These are phyloP conservation scores for Clinocottus analis DNA, from an alignment of 2,113 vertebrate species.

Conservation along the genomic window DNA sequence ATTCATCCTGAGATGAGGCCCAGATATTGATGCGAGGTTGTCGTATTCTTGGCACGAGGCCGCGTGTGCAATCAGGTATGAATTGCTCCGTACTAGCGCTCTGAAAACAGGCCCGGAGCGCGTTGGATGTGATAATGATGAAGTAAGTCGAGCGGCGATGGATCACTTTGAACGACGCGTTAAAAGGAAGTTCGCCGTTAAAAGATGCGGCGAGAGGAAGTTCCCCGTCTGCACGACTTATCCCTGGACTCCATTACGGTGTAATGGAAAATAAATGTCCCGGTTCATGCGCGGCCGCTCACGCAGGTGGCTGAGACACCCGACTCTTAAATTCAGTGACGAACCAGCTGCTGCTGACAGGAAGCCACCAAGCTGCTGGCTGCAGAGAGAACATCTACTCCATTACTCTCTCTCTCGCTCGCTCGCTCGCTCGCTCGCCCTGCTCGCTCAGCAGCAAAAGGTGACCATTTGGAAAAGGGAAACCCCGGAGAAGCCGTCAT, in stretches of 20 bases:
- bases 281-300: slow-evolving; percentile 5
- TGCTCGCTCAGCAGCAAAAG: slow-evolving; percentile 12
- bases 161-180: slow-evolving; percentile 8
- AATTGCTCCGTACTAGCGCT: neutral
- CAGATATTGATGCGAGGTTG: slow-evolving; percentile 15
- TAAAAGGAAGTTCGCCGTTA: slow-evolving; percentile 13
- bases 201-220: slow-evolving; percentile 29
- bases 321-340: slow-evolving; percentile 40
- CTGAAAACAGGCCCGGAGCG: slow-evolving; percentile 6
- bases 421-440: neutral
- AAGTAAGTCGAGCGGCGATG: slow-evolving; percentile 1
- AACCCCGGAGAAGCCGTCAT: slow-evolving; percentile 38
- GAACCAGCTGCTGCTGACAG: slow-evolving; percentile 74
- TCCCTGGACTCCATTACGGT: slow-evolving; percentile 39
- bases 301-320: slow-evolving; percentile 73
- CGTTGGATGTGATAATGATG: slow-evolving; percentile 2
- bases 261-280: slow-evolving; percentile 34
- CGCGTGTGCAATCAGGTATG: slow-evolving; percentile 20
- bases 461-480: slow-evolving; percentile 48
- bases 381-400: slow-evolving; percentile 7
- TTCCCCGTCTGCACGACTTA: slow-evolving; percentile 22
- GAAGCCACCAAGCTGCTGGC: slow-evolving; percentile 37
- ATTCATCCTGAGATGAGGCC: slow-evolving; percentile 16
- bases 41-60: slow-evolving; percentile 21
- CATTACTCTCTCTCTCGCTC: neutral